Base-by-base conservation (phyloP, 2,797 vertebrate genomes). In the Aratinga solstitialis region DNA sequence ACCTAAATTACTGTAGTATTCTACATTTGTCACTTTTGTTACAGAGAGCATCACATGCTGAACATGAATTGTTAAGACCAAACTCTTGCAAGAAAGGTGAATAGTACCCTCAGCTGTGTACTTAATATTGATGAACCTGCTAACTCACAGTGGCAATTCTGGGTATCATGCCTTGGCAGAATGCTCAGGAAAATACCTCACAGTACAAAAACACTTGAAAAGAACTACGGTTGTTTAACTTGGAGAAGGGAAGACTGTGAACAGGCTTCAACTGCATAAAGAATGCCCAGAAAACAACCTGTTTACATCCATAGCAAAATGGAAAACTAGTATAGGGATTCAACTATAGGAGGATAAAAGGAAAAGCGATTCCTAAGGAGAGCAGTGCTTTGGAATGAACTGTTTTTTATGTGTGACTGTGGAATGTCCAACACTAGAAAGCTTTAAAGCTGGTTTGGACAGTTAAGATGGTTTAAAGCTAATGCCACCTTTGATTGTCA, bases 1-100 rank as follows among this genome's bases (percentile, higher is more conserved):
- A 97, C 68, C 73, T 59, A 85, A 96, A 94, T 51, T 72, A 78
- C 87, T 89, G 73, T 59, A 92, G 82, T 84, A 82, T 48, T 93
- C 89, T 93, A 42, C 29, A 21, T 84, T 66, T 83, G 77, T 95
- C 63, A 73, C 79, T 93, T 93, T 92, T 72, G 30, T 73, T 90
- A 76, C 21, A 69, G 9, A 45, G 7, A 81, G 38, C 38, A 72
- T 50, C 34, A 45, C 23, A 29, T 40, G 59, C 30, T 56, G 75
- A 66, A 73, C 24, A 2, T 36, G 22, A 54, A 47, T 9, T 51
- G n/a, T 50, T 34, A 63, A 79, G 24, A 30, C 17, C 47, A 72
- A 29, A 23, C 17, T 48, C n/a, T 24, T 40, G 22, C 32, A 91
- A 73, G 67, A 68, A 69, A 48, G 10, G 15, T 47, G 27, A 87